Base-by-base conservation (phyloP, 2,797 vertebrate genomes). In the Mycteria americana region DNA sequence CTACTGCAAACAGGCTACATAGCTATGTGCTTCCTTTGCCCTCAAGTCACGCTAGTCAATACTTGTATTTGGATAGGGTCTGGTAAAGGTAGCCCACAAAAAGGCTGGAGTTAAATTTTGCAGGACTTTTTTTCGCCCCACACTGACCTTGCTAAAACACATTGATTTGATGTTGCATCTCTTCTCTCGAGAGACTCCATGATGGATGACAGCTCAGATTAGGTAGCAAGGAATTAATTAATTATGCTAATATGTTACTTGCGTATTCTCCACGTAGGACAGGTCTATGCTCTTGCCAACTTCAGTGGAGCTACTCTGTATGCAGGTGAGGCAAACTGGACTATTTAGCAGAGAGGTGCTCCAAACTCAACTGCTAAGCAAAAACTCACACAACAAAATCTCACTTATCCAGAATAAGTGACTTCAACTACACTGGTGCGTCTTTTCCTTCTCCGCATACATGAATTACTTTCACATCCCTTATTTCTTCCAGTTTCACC, bases 341-440 rank as follows among this genome's bases (percentile, higher is more conserved):
- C 68, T 7, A 4, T 8, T 59, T 15, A 56, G 68, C 70, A 77
- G 18, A 72, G 37, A 39, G 3, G 3, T 39, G 53, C 39, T 46
- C 37, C 35, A 24, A 69, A 37, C 18, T 24, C n/a, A n/a, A 50
- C 45, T 28, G 22, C 69, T 64, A 80, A 77, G 41, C 59, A 80
- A 75, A 89, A 62, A 4, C 24, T 28, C 39, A 35, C n/a, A 17
- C 18, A 68, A 35, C 37, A 80, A 59, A 67, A 85, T 23, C 76
- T 54, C 41, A 16, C 9, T 24, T 50, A 37, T 2, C 35, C 25
- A 63, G 27, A 92, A 68, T 9, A 57, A 88, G 53, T 54, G 37
- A 18, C 16, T 76, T 67, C 2, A 92, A 67, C 46, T 56, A 30
- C 39, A 25, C 13, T 18, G 31, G 8, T 35, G 33, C 0, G 0